Conservation (phyloP, 2,888 invertebrate species). For the Epiblema foenella region DNA sequence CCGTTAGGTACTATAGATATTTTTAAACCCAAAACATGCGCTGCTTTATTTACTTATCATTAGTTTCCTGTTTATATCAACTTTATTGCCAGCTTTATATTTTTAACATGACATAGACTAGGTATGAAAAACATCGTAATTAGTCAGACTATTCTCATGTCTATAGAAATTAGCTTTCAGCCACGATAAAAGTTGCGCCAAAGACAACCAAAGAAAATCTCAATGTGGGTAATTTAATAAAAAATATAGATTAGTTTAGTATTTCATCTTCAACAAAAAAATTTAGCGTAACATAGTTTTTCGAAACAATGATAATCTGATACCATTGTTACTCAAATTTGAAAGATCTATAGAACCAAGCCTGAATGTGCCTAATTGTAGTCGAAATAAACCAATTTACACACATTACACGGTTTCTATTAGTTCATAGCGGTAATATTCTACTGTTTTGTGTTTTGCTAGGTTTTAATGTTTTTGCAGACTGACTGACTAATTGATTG, state of each 20-base stretch:
- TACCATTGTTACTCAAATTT: neutral
- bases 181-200: neutral
- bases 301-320: neutral
- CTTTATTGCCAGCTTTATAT: slow-evolving; percentile 23
- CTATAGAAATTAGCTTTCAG: slow-evolving; percentile 1
- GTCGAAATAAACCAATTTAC: neutral
- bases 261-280: too few relatives aligned
- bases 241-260: neutral
- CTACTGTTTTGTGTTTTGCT: neutral
- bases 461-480: neutral
- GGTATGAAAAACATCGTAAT: slow-evolving; percentile 4
- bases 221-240: slow-evolving; percentile 3
- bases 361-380: too few relatives aligned
- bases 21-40: slow-evolving; percentile 4
- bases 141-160: slow-evolving; percentile 2
- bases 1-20: neutral
- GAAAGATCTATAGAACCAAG: neutral
- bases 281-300: neutral
- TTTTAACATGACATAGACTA: slow-evolving; percentile 7
- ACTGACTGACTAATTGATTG: too few relatives aligned
- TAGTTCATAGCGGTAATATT: neutral
- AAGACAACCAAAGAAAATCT: neutral
- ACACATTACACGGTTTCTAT: neutral
- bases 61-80: slow-evolving; percentile 34
- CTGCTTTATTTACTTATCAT: slow-evolving; percentile 20